Evolutionary conservation across 2,797 vertebrate species (phyloP).

Genomic region (Lacerta bilineata): DNA sequence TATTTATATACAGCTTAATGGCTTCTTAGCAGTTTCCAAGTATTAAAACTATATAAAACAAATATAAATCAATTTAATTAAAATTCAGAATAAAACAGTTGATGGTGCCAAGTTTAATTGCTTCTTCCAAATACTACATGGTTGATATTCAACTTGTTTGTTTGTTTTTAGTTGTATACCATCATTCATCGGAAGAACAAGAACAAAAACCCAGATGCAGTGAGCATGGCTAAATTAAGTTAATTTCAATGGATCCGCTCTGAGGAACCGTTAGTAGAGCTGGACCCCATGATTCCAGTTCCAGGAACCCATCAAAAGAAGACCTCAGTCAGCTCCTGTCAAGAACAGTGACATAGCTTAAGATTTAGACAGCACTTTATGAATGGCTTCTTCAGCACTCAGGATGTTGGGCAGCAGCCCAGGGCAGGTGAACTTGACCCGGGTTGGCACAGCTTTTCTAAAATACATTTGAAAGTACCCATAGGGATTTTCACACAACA

Average conservation of each 20-base stretch:
- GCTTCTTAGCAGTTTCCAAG: too few species aligned
- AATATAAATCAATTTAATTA: too few species aligned
- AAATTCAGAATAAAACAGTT: too few species aligned
- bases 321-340: not conserved
- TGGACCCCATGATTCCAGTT: not conserved
- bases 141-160: too few species aligned
- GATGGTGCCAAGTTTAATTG: not conserved
- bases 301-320: not conserved
- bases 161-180: too few species aligned
- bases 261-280: too few species aligned
- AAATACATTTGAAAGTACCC: not conserved
- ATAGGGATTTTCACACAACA: not conserved
- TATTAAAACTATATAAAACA: too few species aligned
- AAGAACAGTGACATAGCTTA: not conserved
- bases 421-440: conserved; percentile 18
- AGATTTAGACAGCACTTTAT: not conserved
- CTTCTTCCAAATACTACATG: not conserved
- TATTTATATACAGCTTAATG: too few species aligned
- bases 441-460: not conserved
- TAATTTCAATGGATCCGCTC: too few species aligned
- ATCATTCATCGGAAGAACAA: too few species aligned
- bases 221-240: too few species aligned
- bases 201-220: too few species aligned
- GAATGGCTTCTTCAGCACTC: not conserved
- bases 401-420: not conserved